Percentiles rank a stretch among this genome's conserved stretches.
These are phyloP conservation scores for Euphydryas editha DNA, from an alignment of 2,888 invertebrate species.

Conservation along the genomic window DNA sequence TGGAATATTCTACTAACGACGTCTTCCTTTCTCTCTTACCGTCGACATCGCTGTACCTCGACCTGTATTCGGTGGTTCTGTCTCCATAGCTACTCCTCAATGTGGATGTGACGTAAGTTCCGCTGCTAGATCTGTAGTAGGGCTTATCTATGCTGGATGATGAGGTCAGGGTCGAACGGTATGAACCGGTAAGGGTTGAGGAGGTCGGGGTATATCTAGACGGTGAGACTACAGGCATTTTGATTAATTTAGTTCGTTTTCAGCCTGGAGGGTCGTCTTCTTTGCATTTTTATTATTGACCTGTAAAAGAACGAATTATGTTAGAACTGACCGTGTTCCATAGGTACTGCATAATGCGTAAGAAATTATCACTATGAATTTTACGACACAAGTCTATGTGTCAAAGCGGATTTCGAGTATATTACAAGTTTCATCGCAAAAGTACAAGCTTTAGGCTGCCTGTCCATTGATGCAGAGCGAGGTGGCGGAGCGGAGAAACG, in stretches of 20 bases:
- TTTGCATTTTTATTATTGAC: constrained; percentile 64
- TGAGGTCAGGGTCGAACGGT: constrained; percentile 71
- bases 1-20: constrained; percentile 67
- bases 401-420: too few species aligned
- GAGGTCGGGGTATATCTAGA: constrained; percentile 76
- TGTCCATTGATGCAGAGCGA: too few species aligned
- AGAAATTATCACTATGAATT: too few species aligned
- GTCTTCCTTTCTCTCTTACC: constrained; percentile 73
- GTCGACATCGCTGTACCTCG: constrained; percentile 69
- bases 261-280: constrained; percentile 67
- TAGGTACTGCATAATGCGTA: too few species aligned
- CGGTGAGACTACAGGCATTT: constrained; percentile 85
- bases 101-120: constrained; percentile 70
- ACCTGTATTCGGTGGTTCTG: constrained; percentile 68
- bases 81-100: constrained; percentile 64
- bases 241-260: constrained; percentile 50
- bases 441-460: too few species aligned
- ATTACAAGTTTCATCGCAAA: too few species aligned
- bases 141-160: constrained; percentile 81
- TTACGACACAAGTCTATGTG: too few species aligned
- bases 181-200: constrained; percentile 77
- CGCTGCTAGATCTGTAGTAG: constrained; percentile 74
- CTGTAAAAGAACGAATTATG: constrained; percentile 61
- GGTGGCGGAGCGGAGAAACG: too few species aligned
- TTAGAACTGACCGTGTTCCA: background rate